phyloP scores from a whole-genome alignment of 2,888 invertebrate genomes.

The Callinectes sapidus region DNA sequence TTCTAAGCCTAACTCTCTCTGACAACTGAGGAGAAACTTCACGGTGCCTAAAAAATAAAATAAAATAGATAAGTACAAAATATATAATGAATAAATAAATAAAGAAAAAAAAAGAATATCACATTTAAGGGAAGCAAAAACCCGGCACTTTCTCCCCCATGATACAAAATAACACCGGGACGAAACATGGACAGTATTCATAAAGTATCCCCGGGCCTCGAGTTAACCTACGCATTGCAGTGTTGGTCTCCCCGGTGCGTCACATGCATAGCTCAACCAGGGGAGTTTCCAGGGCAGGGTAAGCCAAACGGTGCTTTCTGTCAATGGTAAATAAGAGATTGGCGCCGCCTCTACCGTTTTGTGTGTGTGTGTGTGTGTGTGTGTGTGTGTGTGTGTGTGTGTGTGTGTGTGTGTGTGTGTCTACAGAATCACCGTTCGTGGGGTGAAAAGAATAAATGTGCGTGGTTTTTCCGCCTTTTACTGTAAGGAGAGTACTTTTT shows the following conservation, averaged over 20 bases:
- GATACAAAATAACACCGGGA: background rate
- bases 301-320: background rate
- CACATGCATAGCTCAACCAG: background rate
- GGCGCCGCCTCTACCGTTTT: background rate
- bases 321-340: slow-evolving; percentile 25
- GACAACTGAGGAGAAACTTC: no score
- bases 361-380: no score
- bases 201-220: background rate
- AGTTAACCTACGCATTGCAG: background rate
- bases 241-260: background rate
- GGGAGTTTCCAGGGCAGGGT: background rate
- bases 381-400: no score
- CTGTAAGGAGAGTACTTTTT: no score
- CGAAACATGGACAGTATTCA: background rate
- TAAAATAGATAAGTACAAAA: no score
- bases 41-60: no score
- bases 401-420: background rate
- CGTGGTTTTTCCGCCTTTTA: no score
- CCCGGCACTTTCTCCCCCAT: no score
- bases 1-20: no score
- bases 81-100: no score
- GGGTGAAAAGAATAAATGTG: background rate
- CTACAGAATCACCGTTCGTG: background rate
- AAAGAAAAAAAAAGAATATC: no score
- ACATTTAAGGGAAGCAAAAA: no score